phyloP scores from a whole-genome alignment of 1,140 invertebrate species.

The Spodoptera litura region DNA sequence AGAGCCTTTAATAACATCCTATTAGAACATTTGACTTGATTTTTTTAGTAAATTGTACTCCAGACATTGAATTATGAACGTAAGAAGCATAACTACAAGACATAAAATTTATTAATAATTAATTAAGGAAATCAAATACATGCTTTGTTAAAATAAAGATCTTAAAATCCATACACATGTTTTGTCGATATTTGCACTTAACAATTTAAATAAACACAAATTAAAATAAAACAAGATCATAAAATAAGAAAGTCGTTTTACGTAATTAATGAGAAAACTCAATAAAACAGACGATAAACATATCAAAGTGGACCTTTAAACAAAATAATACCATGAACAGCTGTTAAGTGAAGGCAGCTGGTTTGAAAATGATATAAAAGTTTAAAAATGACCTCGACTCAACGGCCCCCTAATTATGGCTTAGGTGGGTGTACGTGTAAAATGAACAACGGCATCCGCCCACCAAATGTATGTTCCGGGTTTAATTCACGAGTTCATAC shows the following conservation, averaged over 20 bases:
- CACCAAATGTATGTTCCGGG: constrained; percentile 41
- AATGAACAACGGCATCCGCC: constrained; percentile 43
- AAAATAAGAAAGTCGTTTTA: not conserved
- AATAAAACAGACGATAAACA: constrained; percentile 15
- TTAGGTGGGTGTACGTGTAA: constrained; percentile 44
- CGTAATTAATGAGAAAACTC: constrained; percentile 11
- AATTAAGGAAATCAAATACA: no score
- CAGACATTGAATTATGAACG: no score
- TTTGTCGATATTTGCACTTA: not conserved
- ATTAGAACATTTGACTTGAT: not conserved
- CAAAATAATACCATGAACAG: constrained; percentile 22
- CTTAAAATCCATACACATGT: no score
- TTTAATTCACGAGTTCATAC: constrained; percentile 7
- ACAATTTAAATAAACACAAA: not conserved
- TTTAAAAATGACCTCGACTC: constrained; percentile 43
- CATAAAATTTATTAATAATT: no score
- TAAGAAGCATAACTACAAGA: no score
- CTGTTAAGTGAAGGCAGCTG: constrained; percentile 44
- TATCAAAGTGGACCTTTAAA: not conserved
- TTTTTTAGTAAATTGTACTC: no score
- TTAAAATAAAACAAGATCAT: not conserved
- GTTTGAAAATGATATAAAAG: constrained; percentile 27
- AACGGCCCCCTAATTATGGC: constrained; percentile 43
- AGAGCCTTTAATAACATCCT: not conserved
- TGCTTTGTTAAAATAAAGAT: no score